Conservation (phyloP, 2,113 vertebrate genomes). For the Dryoscopus gambensis region DNA sequence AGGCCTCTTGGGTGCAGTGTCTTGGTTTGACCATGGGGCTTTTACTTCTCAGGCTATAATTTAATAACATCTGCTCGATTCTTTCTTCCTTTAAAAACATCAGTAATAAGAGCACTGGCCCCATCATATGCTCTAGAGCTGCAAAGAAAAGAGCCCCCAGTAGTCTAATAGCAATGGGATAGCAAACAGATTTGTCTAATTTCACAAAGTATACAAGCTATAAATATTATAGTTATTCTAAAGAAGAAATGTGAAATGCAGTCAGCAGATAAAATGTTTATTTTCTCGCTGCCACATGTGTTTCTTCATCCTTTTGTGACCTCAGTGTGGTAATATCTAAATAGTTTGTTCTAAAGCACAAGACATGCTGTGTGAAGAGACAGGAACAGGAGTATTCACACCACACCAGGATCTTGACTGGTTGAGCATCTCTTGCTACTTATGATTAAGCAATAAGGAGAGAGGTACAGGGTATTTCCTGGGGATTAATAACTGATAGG, state of each 20-base stretch:
- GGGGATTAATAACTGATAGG: conserved; percentile 45
- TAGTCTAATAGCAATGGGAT: neutral
- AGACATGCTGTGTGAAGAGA: neutral
- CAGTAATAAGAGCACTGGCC: neutral
- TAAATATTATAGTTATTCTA: neutral
- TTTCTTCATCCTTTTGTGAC: neutral
- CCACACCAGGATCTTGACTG: neutral
- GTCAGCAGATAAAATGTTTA: neutral
- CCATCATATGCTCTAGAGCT: neutral
- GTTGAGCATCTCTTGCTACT: conserved; percentile 14
- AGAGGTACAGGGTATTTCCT: conserved; percentile 17
- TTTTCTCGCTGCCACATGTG: neutral
- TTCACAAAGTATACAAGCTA: neutral
- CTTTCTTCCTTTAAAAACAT: neutral
- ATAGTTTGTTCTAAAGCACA: neutral
- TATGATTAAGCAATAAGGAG: conserved; percentile 24
- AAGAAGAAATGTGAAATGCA: neutral
- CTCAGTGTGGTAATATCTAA: neutral
- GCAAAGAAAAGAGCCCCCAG: neutral
- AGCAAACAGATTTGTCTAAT: neutral
- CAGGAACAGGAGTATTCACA: neutral
- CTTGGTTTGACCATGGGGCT: neutral
- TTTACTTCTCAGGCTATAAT: neutral
- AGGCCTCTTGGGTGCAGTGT: neutral
- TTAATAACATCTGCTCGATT: neutral